phyloP scores from a whole-genome alignment of 2,888 invertebrate species.

The Nezara viridula region DNA sequence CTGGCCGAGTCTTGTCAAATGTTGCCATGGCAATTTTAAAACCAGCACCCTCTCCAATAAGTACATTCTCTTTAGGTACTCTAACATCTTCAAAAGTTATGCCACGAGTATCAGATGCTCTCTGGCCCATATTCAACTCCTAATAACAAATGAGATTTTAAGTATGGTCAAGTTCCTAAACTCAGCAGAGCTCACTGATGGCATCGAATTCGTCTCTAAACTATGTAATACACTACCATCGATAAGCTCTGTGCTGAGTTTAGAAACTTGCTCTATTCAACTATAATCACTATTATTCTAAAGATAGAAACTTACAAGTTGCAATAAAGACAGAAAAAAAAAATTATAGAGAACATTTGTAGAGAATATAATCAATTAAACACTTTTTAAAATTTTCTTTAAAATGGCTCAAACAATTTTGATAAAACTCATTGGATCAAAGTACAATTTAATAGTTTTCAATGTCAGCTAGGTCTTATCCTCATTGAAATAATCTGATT shows the following conservation, averaged over 20 bases:
- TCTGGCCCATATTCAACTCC: constrained; percentile 97
- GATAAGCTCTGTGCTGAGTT: too few species aligned
- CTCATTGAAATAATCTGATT: too few species aligned
- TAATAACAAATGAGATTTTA: constrained; percentile 67
- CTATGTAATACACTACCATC: too few species aligned
- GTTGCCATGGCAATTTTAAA: constrained; percentile 98
- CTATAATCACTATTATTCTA: neutral
- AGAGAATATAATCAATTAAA: neutral
- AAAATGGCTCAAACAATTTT: too few species aligned
- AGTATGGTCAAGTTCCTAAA: too few species aligned
- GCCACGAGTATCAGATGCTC: constrained; percentile 94
- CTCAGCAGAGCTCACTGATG: too few species aligned
- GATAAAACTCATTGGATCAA: too few species aligned
- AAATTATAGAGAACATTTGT: neutral
- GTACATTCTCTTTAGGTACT: constrained; percentile 93
- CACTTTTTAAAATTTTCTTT: too few species aligned
- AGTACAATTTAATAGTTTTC: too few species aligned
- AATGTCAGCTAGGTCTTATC: too few species aligned
- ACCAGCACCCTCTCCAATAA: constrained; percentile 90
- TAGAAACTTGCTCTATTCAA: too few species aligned
- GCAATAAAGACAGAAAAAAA: neutral
- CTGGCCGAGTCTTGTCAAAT: constrained; percentile 94
- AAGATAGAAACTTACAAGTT: neutral
- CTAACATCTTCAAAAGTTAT: constrained; percentile 97
- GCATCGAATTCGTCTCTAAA: too few species aligned